Evolutionary conservation across 2,888 invertebrate species (phyloP), one percentile per base, ranked within the genome.

Genomic region (Aspidiotus destructor): DNA sequence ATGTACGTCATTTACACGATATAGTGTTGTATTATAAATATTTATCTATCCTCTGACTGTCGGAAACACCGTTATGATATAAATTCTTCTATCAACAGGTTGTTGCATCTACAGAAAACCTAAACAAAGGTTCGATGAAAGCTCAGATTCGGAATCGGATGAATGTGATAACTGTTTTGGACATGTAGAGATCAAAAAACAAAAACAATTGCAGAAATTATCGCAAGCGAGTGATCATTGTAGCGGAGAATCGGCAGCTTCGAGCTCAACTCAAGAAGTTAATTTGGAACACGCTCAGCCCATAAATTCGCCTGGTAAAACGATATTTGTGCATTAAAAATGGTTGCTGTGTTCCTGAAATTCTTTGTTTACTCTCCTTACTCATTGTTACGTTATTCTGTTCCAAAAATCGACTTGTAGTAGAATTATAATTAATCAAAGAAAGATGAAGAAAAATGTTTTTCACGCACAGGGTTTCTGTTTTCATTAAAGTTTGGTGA

Each of bases 41-140:
- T 44, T 8, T 44, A 44, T 13, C 9, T 44, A 10, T 44, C 48
- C 48, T 48, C 48, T 48, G n/a, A n/a, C 48, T 48, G 6, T 48
- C 2, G 48, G 28, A n/a, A 48, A 6, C 6, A 48, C 48, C n/a
- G 10, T 13, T 48, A 48, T 48, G 6, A 48, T 48, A 15, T 55
- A 16, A 58, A 17, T 40, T 28, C 40, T 28, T 17, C 53, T 53
- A 16, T 68, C 41, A 40, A 8, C 42, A 69, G 69, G 62, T 79
- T 96, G 96, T 77, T 96, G 96, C 78, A 89, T 96, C 75, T 96
- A 92, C 78, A 87, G 88, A 75, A 96, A 95, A 78, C 92, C 91
- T n/a, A 83, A 83, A 73, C 82, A 70, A 61, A 71, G 82, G 54
- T 94, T 95, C 79, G 93, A 85, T 60, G 95, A 95, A 77, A 92